These are phyloP conservation scores for Phytoseiulus persimilis DNA, from an alignment of 2,888 invertebrate genomes.

Conservation along the genomic window DNA sequence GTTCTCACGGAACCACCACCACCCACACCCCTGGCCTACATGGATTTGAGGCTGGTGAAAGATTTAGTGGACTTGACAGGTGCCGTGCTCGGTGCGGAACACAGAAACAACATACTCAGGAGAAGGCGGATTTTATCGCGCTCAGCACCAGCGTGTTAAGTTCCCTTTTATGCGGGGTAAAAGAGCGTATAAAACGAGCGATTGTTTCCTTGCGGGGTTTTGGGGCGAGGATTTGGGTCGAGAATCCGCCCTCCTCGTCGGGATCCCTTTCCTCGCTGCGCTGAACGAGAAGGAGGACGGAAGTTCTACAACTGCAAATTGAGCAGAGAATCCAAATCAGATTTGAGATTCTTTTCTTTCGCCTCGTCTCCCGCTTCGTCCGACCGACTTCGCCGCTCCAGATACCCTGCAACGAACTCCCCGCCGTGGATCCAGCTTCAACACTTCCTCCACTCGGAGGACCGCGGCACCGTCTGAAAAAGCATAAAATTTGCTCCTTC, in stretches of 20 bases:
- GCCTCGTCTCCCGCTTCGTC: neutral
- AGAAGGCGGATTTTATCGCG: neutral
- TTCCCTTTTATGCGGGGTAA: neutral
- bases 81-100: neutral
- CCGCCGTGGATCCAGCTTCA: neutral
- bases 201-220: neutral
- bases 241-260: neutral
- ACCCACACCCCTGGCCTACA: neutral
- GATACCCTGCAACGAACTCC: neutral
- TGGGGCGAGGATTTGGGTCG: neutral
- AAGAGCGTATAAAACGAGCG: neutral
- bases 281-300: neutral
- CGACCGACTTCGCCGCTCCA: neutral
- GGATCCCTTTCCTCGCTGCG: neutral
- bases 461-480: neutral
- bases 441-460: neutral
- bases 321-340: neutral
- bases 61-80: neutral
- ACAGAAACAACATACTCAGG: neutral
- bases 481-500: neutral
- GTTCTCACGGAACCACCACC: neutral
- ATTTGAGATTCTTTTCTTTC: neutral
- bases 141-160: neutral
- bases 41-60: neutral
- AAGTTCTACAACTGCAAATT: slow-evolving; percentile 5